Base-by-base conservation (phyloP, 2,888 invertebrate species). In the Diachrysia chrysitis region DNA sequence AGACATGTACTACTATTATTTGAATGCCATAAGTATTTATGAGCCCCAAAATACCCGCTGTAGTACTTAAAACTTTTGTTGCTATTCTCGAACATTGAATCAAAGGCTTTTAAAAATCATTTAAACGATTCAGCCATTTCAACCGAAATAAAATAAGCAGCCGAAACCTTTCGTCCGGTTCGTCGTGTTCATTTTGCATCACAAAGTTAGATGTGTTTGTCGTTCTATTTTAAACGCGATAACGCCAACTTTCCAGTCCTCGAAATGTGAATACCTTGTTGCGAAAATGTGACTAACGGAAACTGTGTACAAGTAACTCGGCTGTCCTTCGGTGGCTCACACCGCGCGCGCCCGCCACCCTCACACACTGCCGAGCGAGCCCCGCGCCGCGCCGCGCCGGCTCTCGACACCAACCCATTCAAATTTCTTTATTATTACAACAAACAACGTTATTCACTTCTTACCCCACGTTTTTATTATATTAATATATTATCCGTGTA, bases 201-300 rank as follows among this genome's bases (percentile, higher is more conserved):
- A 92, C 92, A 93, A 94, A 95, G 95, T 93, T 94, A 92, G 91
- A 94, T 93, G 92, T 91, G 92, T 91, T 90, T 92, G 93, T 91
- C 92, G 94, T 93, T 92, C 93, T 93, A 94, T 95, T 95, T 95
- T 92, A 94, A 93, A 95, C 89, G 90, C 94, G 95, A 95, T 95
- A 95, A 94, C 92, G 93, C 92, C 89, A 95, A 94, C 94, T 95
- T 94, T 92, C 90, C 92, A 93, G 93, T 92, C 89, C 94, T 94
- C 94, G 91, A 94, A 95, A 95, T 95, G 95, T 94, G 95, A 95
- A 95, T 95, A 93, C 93, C 94, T 94, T 95, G 95, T 95, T 92
- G 95, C 89, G 93, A 94, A 95, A 95, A 95, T 95, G 95, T 94
- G 94, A 94, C 95, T 95, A 94, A 89, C 94, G 94, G 94, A 95